Evolutionary conservation across 2,888 invertebrate species (phyloP), one percentile per base, ranked within the genome.

Genomic region (Salpingus planirostris): DNA sequence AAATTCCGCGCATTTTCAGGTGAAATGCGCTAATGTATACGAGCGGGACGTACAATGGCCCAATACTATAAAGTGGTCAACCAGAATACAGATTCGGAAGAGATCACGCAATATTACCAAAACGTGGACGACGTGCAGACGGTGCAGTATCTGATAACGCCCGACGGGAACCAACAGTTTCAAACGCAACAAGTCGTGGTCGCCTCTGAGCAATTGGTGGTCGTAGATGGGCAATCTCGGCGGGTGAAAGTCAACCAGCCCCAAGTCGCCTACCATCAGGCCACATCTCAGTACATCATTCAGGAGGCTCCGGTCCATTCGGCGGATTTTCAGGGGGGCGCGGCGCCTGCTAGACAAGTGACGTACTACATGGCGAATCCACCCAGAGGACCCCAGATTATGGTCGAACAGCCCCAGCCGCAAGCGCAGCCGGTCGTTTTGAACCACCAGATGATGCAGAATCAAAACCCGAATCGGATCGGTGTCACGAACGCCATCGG

Each of bases 1-100:
- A n/a, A n/a, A n/a, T n/a, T n/a, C n/a, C n/a, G n/a, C n/a, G n/a
- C n/a, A n/a, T n/a, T n/a, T n/a, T n/a, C n/a, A n/a, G n/a, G n/a
- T n/a, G n/a, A n/a, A n/a, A n/a, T n/a, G n/a, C n/a, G n/a, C n/a
- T n/a, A n/a, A n/a, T n/a, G n/a, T n/a, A n/a, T n/a, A n/a, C n/a
- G n/a, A n/a, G n/a, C n/a, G n/a, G n/a, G n/a, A n/a, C n/a, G 11
- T 7, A 23, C 27, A 24, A 80, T 80, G 80, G 79, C 78, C 62
- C 78, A 79, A 63, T 79, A 74, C 65, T 79, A 72, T 61, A 78
- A 78, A 54, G 74, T 79, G 57, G 70, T 76, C 59, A 59, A 73
- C 59, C 71, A 69, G 65, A 64, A 67, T 31, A 10, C 7, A 5
- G 56, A 60, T 50, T 66, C 70, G 40, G 77, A 78, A 49, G 76